Evolutionary conservation across 2,113 vertebrate species (phyloP), one percentile per base, ranked within the genome.

Genomic region (Lampris megalopsis): DNA sequence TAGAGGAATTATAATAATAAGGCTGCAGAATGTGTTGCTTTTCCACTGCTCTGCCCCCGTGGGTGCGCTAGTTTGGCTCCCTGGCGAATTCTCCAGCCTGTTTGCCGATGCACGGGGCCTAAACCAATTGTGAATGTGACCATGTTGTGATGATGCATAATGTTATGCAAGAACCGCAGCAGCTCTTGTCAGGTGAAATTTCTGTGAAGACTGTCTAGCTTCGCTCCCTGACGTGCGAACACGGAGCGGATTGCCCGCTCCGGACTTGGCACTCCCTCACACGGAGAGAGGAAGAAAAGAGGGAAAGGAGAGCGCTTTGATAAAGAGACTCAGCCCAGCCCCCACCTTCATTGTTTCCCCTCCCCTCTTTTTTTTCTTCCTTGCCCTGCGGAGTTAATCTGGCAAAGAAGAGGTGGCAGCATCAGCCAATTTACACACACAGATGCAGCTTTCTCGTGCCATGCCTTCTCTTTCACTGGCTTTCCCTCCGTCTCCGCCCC

Each of bases 331-430:
- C 71, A 82, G 85, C 85, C 86, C 89, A 86, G 82, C 83, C 90
- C 89, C 83, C 80, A 43, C 87, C 82, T 79, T 7, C 76, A 68
- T 79, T 75, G 71, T 66, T 56, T 71, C 79, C 73, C 79, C 82
- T 82, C 80, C 82, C 73, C 80, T 47, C 63, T 11, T 37, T 42
- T 72, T 81, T 54, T 75, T 68, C 84, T 72, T 63, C 82, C 77
- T 84, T 91, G 89, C 89, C 91, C 93, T 89, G 84, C 89, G 84
- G 90, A 93, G 90, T 89, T 93, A 88, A 93, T 91, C 91, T 86
- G 90, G 85, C 83, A 89, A 85, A 89, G 84, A 86, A 77, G 82
- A 88, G 88, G 60, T 36, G 49, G 81, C 77, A 87, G 88, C 89
- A 83, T 85, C 90, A 88, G 81, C 88, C 89, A 91, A 89, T 92